Base-by-base conservation (phyloP, 1,140 invertebrate genomes). In the Eurosta solidaginis region DNA sequence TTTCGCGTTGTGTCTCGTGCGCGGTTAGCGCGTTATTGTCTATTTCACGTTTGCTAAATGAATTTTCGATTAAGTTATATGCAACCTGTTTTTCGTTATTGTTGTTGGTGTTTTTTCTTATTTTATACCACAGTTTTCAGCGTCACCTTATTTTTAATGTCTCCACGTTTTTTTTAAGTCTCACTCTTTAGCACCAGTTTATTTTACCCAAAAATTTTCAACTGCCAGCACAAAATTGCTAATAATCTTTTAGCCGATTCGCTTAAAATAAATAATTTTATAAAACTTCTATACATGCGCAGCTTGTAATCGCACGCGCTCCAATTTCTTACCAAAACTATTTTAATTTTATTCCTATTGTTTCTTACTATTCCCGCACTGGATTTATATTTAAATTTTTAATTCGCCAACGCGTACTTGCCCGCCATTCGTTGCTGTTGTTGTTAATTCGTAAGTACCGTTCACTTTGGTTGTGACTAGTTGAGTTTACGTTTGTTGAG, bases 391-490 rank as follows among this genome's bases (percentile, higher is more conserved):
- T 54, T 20, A 25, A 25, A 20, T 54, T 54, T 54, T 7, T 40
- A 22, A 68, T 40, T 40, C 59, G 29, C 59, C 33, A 63, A 63
- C 33, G 10, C 59, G 17, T n/a, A 40, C 5, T 10, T 5, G 5
- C 59, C n/a, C n/a, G 17, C 33, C 5, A n/a, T 9, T 40, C 12
- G 29, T 33, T 25, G 29, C 25, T 33, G 4, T 20, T 40, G 33
- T 68, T 12, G n/a, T n/a, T 68, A 40, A 3, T 14, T 27, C n/a
- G 59, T 68, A 42, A 40, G 59, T 68, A 68, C 33, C 59, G 33
- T 42, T 68, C 59, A 68, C 33, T 68, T 68, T 68, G 59, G 59
- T 68, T 68, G 59, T 68, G 59, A 68, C 59, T 68, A 68, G 59
- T 40, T 68, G 59, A 29, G 59, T 68, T 68, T 68, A 68, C 33